Base-by-base conservation (phyloP, 1,140 invertebrate genomes). In the Vanessa tameamea region DNA sequence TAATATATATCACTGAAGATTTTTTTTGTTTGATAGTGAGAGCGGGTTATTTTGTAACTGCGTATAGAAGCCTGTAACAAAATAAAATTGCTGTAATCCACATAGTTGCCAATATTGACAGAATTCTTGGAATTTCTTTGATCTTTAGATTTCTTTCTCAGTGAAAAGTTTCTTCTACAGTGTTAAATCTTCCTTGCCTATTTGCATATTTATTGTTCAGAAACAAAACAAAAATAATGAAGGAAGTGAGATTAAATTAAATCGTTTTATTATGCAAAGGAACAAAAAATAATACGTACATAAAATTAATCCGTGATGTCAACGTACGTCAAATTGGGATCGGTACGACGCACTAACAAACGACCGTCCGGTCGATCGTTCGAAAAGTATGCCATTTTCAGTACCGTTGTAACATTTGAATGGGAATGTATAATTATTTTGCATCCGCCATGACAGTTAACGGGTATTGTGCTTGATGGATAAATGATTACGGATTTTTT, bases 381-480 rank as follows among this genome's bases (percentile, higher is more conserved):
- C 26, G 37, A 66, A 70, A 78, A 78, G 65, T 80, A 69, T 84
- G 78, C 61, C 79, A 82, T 82, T 79, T 79, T 72, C 78, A 73
- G 80, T 86, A 84, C 83, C 78, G 77, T 81, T 81, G 74, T 31
- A 57, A 37, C 75, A 76, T 64, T 64, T 71, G 57, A 71, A 68
- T 68, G 37, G 66, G 26, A 43, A 68, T 47, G 61, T 71, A 48
- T 71, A 64, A 71, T 71, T 71, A 86, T 86, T 83, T 80, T 67
- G 74, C 81, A 78, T 84, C 79, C 84, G 80, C 77, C 78, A 82
- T 80, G 78, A 75, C 81, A 67, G 73, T 43, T 84, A 81, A 81
- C 82, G 65, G 69, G 65, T 76, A 84, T 84, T 86, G 84, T 86
- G 79, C 69, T 72, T 86, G 82, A 86, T 86, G 84, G 82, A 80